A percentile compares a stretch with the other conserved stretches of the same genome.
Conservation (phyloP, 1,140 invertebrate genomes). For the Eubasilissa regina region DNA sequence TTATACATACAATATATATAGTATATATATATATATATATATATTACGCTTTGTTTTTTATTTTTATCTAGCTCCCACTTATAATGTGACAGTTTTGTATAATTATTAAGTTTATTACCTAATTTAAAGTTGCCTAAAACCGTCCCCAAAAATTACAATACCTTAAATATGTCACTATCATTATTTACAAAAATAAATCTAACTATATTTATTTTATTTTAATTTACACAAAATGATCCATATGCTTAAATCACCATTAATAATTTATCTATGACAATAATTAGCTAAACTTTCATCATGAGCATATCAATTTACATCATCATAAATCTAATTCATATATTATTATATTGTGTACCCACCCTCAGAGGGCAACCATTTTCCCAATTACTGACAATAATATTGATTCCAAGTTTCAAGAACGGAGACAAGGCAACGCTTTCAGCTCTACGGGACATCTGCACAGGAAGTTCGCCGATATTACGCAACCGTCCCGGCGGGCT, state of each 20-base stretch:
- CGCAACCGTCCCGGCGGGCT: too few relatives aligned
- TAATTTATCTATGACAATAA: constrained; percentile 58
- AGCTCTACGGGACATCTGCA: too few relatives aligned
- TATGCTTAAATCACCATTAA: constrained; percentile 51
- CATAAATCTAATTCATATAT: neutral
- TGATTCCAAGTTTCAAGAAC: too few relatives aligned
- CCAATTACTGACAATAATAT: too few relatives aligned
- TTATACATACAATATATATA: constrained; percentile 20
- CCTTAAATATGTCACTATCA: constrained; percentile 56
- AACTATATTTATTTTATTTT: constrained; percentile 51
- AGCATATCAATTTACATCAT: constrained; percentile 37
- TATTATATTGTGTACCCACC: constrained; percentile 12
- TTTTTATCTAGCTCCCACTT: constrained; percentile 32
- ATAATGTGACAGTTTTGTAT: constrained; percentile 52
- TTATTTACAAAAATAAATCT: constrained; percentile 61
- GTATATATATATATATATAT: constrained; percentile 49
- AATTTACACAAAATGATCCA: constrained; percentile 49
- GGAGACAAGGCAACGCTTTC: too few relatives aligned
- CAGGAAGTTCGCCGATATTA: too few relatives aligned
- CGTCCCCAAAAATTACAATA: constrained; percentile 57
- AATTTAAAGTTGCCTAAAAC: constrained; percentile 58
- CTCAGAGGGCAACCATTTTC: neutral
- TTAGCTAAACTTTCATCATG: constrained; percentile 49
- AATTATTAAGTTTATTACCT: constrained; percentile 57
- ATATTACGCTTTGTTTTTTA: constrained; percentile 44